These are phyloP conservation scores for Myotis daubentonii DNA, from an alignment of 2,797 vertebrate genomes.

Conservation along the genomic window DNA sequence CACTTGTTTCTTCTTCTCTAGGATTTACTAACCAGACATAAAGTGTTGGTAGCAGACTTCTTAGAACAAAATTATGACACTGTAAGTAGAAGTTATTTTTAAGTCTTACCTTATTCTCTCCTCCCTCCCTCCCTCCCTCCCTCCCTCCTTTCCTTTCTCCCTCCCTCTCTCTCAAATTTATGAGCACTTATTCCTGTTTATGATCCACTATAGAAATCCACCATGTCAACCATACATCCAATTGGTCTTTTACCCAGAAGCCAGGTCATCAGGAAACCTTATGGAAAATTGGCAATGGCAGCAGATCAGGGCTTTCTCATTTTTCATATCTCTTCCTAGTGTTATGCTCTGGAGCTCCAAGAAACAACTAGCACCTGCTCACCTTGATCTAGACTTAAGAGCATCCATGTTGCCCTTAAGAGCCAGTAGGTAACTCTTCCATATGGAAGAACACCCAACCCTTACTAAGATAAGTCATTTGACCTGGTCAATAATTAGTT, in stretches of 20 bases:
- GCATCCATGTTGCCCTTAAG: background rate
- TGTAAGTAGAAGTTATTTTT: slow-evolving; percentile 88
- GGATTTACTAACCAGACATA: slow-evolving; percentile 98
- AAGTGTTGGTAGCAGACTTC: slow-evolving; percentile 94
- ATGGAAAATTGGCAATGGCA: background rate
- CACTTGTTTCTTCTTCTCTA: slow-evolving; percentile 78
- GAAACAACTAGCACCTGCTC: background rate
- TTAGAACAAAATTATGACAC: slow-evolving; percentile 96
- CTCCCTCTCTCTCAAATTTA: background rate
- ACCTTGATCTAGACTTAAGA: background rate
- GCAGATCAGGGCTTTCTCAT: background rate
- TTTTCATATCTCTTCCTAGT: background rate
- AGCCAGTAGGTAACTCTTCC: background rate
- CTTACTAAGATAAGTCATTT: background rate
- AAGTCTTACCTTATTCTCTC: background rate
- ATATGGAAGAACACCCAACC: background rate
- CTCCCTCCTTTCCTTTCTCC: background rate
- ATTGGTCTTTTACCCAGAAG: background rate
- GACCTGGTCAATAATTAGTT: background rate
- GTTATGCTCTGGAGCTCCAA: background rate
- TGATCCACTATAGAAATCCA: background rate
- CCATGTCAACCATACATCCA: background rate
- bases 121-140: background rate
- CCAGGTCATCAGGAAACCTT: background rate
- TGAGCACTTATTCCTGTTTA: background rate